phyloP scores from a whole-genome alignment of 1,140 invertebrate species.

The Yoshiicerus persimilis region DNA sequence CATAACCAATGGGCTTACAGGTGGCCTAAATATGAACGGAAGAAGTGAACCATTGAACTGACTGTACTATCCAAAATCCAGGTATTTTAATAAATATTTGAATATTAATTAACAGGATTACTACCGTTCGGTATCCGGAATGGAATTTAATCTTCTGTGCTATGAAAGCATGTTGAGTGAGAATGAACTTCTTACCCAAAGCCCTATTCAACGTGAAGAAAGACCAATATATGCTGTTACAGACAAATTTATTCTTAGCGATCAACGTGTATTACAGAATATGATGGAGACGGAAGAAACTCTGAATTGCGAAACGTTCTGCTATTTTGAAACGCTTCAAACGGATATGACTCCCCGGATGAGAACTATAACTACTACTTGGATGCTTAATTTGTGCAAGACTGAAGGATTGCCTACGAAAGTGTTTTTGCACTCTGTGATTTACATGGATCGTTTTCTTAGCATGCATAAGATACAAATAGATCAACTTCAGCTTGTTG shows the following conservation, averaged over 20 bases:
- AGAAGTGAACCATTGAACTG: too few relatives aligned
- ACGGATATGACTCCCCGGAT: conserved; percentile 83
- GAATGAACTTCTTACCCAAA: too few relatives aligned
- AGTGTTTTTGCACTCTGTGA: background rate
- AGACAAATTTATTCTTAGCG: conserved; percentile 75
- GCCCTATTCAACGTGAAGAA: too few relatives aligned
- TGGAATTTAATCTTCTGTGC: too few relatives aligned
- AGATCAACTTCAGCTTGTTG: background rate
- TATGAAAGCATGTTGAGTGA: too few relatives aligned
- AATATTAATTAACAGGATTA: too few relatives aligned
- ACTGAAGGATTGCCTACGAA: background rate
- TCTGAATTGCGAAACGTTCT: conserved; percentile 53
- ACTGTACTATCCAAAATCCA: too few relatives aligned
- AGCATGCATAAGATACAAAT: background rate
- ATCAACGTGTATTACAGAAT: conserved; percentile 78
- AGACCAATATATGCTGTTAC: too few relatives aligned
- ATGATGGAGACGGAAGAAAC: conserved; percentile 77
- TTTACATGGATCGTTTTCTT: background rate
- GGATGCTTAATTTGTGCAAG: conserved; percentile 89
- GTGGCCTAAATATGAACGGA: too few relatives aligned
- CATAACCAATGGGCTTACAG: too few relatives aligned
- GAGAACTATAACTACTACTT: conserved; percentile 86
- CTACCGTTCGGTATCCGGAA: too few relatives aligned
- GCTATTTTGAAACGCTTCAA: conserved; percentile 83
- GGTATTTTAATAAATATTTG: too few relatives aligned